Conservation (phyloP, 1,140 invertebrate species). For the Hyles vespertilio region DNA sequence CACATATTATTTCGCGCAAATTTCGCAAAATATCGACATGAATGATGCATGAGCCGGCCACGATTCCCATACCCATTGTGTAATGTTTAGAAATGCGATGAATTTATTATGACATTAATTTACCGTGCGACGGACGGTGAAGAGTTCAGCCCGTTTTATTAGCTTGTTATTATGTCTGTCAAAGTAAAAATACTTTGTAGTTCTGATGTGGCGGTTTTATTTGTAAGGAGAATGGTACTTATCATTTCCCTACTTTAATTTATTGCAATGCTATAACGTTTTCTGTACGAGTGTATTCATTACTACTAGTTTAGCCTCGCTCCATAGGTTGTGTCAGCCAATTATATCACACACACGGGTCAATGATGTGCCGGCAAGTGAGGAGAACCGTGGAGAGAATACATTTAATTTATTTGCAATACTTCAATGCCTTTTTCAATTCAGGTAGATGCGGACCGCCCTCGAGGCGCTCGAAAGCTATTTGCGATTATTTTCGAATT, state of each 20-base stretch:
- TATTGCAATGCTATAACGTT: too few relatives aligned
- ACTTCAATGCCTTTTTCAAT: conserved; percentile 44
- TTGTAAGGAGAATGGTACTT: too few relatives aligned
- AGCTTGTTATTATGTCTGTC: background rate
- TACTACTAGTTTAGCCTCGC: too few relatives aligned
- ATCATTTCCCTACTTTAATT: too few relatives aligned
- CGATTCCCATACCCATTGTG: conserved; percentile 17
- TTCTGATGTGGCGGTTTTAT: too few relatives aligned
- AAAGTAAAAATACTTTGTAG: background rate
- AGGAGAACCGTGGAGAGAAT: conserved; percentile 7
- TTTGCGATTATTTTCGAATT: conserved; percentile 69
- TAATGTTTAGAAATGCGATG: conserved; percentile 15
- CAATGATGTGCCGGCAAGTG: background rate
- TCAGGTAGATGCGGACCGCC: conserved; percentile 39
- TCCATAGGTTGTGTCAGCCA: too few relatives aligned
- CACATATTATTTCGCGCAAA: conserved; percentile 21
- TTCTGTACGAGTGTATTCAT: too few relatives aligned
- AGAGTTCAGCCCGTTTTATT: background rate
- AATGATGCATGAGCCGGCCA: conserved; percentile 19
- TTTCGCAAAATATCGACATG: conserved; percentile 33
- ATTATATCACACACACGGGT: too few relatives aligned
- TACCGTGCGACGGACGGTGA: too few relatives aligned
- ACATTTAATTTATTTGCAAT: conserved; percentile 23
- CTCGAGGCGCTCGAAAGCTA: conserved; percentile 42
- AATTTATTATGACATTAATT: conserved; percentile 12